Evolutionary conservation across 2,113 vertebrate species (phyloP).

Genomic region (Amia ocellicauda): DNA sequence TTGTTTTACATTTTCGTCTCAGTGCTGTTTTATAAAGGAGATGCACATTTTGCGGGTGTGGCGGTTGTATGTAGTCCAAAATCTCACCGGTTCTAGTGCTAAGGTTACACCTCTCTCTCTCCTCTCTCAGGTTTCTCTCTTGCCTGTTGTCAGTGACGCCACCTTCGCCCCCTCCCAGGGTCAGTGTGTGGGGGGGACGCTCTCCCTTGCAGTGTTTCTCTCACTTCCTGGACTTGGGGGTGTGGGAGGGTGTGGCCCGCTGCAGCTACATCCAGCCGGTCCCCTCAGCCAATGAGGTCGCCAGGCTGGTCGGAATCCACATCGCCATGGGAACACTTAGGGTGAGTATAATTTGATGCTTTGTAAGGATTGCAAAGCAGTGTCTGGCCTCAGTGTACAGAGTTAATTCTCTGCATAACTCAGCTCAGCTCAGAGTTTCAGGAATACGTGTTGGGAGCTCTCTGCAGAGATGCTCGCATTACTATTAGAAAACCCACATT

Average conservation of each 20-base stretch:
- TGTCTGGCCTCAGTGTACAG: too few species aligned
- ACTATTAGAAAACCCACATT: too few species aligned
- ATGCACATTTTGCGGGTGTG: too few species aligned
- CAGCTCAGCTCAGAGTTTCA: too few species aligned
- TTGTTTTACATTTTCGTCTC: background rate
- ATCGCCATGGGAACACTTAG: conserved; percentile 73
- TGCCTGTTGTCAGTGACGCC: background rate
- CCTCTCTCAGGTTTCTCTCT: conserved; percentile 27
- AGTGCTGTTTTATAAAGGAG: too few species aligned
- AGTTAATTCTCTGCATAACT: too few species aligned
- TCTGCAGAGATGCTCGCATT: too few species aligned
- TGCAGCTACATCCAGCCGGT: conserved; percentile 46
- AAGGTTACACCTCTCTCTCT: background rate
- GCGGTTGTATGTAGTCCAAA: too few species aligned
- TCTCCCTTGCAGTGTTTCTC: conserved; percentile 62
- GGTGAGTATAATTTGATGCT: too few species aligned
- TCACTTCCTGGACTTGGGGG: conserved; percentile 57
- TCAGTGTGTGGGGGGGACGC: conserved; percentile 3
- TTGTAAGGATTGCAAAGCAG: too few species aligned
- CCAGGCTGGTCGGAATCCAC: conserved; percentile 67
- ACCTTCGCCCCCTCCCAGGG: background rate
- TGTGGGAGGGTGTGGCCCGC: conserved; percentile 57
- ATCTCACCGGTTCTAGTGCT: too few species aligned
- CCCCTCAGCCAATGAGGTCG: conserved; percentile 54
- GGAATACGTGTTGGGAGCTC: too few species aligned